A percentile compares a stretch with the other conserved stretches of the same genome.
Evolutionary conservation across 2,113 vertebrate genomes (phyloP).

Genomic region (Pelodiscus sinensis): DNA sequence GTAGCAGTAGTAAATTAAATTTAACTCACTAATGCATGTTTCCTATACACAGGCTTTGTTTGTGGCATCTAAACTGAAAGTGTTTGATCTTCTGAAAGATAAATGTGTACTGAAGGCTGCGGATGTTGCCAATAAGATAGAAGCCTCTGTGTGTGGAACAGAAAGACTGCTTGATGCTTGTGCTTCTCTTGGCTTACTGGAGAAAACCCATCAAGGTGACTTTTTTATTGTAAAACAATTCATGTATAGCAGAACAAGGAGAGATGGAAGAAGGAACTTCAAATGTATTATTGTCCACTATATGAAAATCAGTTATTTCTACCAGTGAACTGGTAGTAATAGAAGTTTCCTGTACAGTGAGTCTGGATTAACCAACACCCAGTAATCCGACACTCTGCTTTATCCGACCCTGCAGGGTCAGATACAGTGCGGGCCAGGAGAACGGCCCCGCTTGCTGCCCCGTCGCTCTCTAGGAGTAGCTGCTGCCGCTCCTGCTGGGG

Average conservation of each 20-base stretch:
- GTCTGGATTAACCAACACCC: too few species aligned
- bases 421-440: too few species aligned
- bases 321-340: background rate
- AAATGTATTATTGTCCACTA: background rate
- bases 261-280: background rate
- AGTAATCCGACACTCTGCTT: too few species aligned
- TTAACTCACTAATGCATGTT: background rate
- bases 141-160: conserved; percentile 77
- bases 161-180: conserved; percentile 87
- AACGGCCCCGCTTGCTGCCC: too few species aligned
- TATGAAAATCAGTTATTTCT: background rate
- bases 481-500: too few species aligned
- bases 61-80: conserved; percentile 83
- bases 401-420: too few species aligned
- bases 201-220: conserved; percentile 71
- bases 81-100: conserved; percentile 87
- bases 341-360: background rate
- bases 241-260: too few species aligned
- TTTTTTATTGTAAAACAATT: conserved; percentile 11
- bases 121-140: conserved; percentile 77
- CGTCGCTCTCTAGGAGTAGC: too few species aligned
- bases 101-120: conserved; percentile 65
- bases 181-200: conserved; percentile 84
- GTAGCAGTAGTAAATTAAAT: background rate
- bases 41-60: conserved; percentile 82